Percentiles rank a stretch among this genome's conserved stretches.
Evolutionary conservation across 2,113 vertebrate genomes (phyloP).

Genomic region (Stictonetta naevosa): DNA sequence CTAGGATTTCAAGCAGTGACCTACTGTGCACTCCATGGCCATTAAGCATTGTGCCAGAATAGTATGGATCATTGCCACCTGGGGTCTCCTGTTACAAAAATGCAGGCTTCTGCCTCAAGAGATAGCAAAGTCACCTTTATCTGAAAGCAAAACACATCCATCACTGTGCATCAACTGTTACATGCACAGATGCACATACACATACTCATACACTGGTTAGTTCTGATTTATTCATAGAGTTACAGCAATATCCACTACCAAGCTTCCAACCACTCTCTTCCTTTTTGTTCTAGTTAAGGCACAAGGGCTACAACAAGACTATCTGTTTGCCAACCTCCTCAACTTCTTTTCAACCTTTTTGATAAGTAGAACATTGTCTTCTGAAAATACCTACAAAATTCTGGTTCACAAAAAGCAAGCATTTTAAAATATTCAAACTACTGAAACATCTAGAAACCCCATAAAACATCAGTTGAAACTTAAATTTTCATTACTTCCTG

Average conservation of each 20-base stretch:
- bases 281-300: neutral
- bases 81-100: neutral
- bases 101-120: neutral
- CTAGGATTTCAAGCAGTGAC: neutral
- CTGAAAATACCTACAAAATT: neutral
- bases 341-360: neutral
- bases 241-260: neutral
- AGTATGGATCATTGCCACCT: neutral
- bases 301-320: neutral
- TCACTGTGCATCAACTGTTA: neutral
- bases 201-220: neutral
- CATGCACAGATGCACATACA: neutral
- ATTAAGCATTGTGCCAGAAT: neutral
- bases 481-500: neutral
- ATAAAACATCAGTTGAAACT: neutral
- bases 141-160: neutral
- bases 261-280: neutral
- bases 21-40: neutral
- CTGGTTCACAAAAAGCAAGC: neutral
- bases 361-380: neutral
- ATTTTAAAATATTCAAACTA: neutral
- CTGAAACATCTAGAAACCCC: neutral
- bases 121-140: neutral
- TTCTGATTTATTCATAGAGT: neutral
- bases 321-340: neutral